Conservation (phyloP, 2,113 vertebrate genomes). For the Ochotona curzoniae region DNA sequence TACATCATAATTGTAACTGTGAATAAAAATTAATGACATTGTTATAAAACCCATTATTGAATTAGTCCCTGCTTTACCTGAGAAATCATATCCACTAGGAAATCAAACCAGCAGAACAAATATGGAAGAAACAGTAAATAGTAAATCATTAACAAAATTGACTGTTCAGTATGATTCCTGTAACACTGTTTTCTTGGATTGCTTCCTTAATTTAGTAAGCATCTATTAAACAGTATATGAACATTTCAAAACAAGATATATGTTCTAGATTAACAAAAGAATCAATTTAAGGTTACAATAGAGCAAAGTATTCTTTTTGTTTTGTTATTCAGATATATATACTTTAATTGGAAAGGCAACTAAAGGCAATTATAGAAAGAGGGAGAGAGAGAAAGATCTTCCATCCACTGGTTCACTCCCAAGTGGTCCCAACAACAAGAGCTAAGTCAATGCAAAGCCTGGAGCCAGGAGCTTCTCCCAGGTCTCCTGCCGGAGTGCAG, state of each 20-base stretch:
- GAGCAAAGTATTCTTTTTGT: not conserved
- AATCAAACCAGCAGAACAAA: not conserved
- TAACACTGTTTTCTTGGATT: slow-evolving; percentile 48
- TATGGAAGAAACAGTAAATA: slow-evolving; percentile 20
- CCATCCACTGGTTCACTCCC: too few relatives aligned
- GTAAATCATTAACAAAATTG: slow-evolving; percentile 45
- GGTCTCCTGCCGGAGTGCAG: too few relatives aligned
- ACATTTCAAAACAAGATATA: slow-evolving; percentile 38
- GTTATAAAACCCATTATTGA: slow-evolving; percentile 35
- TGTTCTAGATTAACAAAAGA: slow-evolving; percentile 46
- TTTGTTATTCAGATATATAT: too few relatives aligned
- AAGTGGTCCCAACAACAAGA: too few relatives aligned
- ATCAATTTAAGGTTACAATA: slow-evolving; percentile 32
- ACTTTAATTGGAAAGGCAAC: too few relatives aligned
- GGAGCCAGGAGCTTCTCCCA: too few relatives aligned
- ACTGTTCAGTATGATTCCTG: not conserved
- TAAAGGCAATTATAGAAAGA: too few relatives aligned
- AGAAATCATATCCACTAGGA: slow-evolving; percentile 14
- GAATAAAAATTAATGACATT: slow-evolving; percentile 35
- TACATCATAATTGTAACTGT: not conserved
- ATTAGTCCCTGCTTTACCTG: not conserved
- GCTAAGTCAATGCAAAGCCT: too few relatives aligned
- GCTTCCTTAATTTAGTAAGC: slow-evolving; percentile 52
- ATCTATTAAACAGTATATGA: slow-evolving; percentile 35
- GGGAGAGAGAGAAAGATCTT: too few relatives aligned